Base-by-base conservation (phyloP, 2,888 invertebrate genomes). In the Xylota sylvarum region DNA sequence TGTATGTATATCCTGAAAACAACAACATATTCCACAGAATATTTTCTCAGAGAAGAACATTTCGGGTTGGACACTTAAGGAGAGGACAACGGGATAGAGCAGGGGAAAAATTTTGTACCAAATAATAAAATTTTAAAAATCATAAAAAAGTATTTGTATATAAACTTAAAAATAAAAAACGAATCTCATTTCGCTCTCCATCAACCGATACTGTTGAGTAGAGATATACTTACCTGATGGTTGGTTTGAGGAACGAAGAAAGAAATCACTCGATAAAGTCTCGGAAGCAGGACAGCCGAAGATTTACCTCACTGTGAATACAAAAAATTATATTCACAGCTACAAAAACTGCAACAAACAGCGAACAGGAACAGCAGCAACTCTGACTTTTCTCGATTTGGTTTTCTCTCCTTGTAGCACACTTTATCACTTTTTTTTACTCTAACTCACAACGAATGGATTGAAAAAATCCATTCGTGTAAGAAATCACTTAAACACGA, bases 141-240 rank as follows among this genome's bases (percentile, higher is more conserved):
- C 67, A 69, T 64, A 73, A 55, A 48, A 19, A 60, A 81, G 73
- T 37, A 83, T 14, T 64, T 19, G 64, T 55, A 65, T 88, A 85
- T 35, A 89, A 58, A 76, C 88, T 62, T 55, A 80, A 67, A 88
- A 70, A 62, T 74, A 86, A 89, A 89, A 88, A 88, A 88, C 89
- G 88, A 89, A 89, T 88, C 84, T 87, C 82, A 89, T 88, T 78
- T 32, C 89, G 90, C 79, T 90, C 92, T 93, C 91, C 90, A 89
- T 90, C 93, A 92, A 93, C 94, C 94, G 94, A 94, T 94, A 94
- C 94, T 93, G 93, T 93, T 91, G 92, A 91, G 91, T 92, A 92
- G 93, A 92, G 92, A 89, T 90, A 93, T 94, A 94, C 94, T 94
- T 93, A 94, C 94, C 92, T 91, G 90, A 5, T 9, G 10, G 46